phyloP scores from a whole-genome alignment of 2,113 vertebrate species.

The Chlorodrepanis virens region DNA sequence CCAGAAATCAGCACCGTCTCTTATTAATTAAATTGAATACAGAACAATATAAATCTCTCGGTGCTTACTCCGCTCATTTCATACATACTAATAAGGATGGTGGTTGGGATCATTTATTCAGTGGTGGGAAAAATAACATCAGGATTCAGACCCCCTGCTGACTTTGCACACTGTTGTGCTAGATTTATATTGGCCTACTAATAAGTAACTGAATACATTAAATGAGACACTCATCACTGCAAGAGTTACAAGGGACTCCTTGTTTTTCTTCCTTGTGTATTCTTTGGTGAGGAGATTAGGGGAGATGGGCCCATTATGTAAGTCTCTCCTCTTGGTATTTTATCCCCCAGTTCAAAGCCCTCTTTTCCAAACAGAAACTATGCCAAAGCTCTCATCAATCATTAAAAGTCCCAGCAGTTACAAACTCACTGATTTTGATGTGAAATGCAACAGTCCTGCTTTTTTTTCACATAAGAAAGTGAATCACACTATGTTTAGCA shows the following conservation, averaged over 20 bases:
- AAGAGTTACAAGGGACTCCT: slow-evolving; percentile 56
- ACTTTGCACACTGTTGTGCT: slow-evolving; percentile 67
- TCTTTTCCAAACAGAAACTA: slow-evolving; percentile 59
- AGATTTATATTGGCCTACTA: slow-evolving; percentile 72
- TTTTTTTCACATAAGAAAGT: slow-evolving; percentile 18
- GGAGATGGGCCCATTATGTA: slow-evolving; percentile 17
- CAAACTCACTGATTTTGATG: slow-evolving; percentile 48
- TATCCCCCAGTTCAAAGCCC: slow-evolving; percentile 48
- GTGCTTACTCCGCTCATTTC: slow-evolving; percentile 60
- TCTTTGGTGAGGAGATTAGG: slow-evolving; percentile 44
- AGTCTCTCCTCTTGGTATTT: slow-evolving; percentile 14
- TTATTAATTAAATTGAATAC: slow-evolving; percentile 70
- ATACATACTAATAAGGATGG: slow-evolving; percentile 71
- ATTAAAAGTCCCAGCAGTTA: slow-evolving; percentile 53
- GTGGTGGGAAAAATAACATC: slow-evolving; percentile 59
- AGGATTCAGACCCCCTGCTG: slow-evolving; percentile 62
- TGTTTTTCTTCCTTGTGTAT: slow-evolving; percentile 50
- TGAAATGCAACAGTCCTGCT: neutral
- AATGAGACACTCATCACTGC: slow-evolving; percentile 28
- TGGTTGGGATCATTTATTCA: slow-evolving; percentile 66
- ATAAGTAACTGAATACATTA: slow-evolving; percentile 73
- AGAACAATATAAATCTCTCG: slow-evolving; percentile 62
- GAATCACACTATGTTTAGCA: neutral
- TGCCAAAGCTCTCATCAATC: slow-evolving; percentile 60
- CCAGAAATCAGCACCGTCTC: slow-evolving; percentile 22